A percentile compares a stretch with the other conserved stretches of the same genome.
These are phyloP conservation scores for Myocastor coypus DNA, from an alignment of 2,113 vertebrate species.

Conservation along the genomic window DNA sequence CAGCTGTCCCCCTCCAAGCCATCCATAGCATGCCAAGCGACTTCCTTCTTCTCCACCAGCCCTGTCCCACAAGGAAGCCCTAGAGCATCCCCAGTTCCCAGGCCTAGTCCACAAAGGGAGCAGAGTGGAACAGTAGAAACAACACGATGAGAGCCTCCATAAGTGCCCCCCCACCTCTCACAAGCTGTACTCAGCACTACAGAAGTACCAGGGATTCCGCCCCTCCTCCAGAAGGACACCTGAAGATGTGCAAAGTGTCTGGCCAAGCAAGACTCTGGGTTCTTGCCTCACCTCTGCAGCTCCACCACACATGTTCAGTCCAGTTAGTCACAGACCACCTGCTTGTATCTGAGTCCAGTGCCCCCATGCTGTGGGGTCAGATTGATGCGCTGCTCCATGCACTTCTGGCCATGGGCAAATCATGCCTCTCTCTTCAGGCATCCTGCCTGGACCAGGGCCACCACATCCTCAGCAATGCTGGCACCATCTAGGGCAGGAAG, in stretches of 20 bases:
- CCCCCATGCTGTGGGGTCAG: background rate
- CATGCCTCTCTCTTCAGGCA: background rate
- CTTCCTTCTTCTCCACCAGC: background rate
- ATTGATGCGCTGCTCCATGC: accelerated
- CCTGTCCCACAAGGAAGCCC: background rate
- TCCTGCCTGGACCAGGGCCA: background rate
- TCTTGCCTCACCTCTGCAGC: background rate
- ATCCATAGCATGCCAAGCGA: too few relatives aligned
- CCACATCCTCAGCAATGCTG: background rate
- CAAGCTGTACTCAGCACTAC: background rate
- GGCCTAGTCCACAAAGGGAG: background rate
- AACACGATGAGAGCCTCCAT: accelerated
- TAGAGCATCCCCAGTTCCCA: background rate
- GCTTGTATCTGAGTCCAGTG: background rate
- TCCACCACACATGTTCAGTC: background rate
- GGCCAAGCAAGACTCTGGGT: background rate
- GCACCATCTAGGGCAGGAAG: accelerated
- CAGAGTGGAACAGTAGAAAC: too few relatives aligned
- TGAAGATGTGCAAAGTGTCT: background rate
- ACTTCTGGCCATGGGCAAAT: background rate
- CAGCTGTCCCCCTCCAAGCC: background rate
- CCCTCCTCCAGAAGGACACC: background rate
- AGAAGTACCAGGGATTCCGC: background rate
- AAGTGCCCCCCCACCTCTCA: background rate
- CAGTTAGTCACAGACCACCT: accelerated